Evolutionary conservation across 2,113 vertebrate species (phyloP).

Genomic region (Ceyx cyanopectus): DNA sequence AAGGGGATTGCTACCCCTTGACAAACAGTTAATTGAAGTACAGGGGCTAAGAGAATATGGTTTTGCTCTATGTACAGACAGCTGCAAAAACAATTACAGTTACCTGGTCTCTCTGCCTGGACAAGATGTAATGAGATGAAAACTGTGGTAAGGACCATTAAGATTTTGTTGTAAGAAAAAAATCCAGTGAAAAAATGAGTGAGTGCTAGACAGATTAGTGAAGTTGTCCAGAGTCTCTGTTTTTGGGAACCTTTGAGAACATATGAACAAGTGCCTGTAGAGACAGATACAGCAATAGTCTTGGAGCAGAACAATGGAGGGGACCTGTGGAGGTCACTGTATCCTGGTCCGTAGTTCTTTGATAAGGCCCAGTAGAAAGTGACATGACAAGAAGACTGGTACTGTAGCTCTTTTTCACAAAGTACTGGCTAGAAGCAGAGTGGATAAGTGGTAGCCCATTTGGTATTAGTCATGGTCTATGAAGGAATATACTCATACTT

Average conservation of each 20-base stretch:
- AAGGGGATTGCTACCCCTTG: too few species aligned
- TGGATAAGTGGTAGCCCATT: background rate
- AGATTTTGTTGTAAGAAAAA: background rate
- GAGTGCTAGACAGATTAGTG: background rate
- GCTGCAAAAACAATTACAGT: accelerated
- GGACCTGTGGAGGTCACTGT: background rate
- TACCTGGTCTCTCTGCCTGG: background rate
- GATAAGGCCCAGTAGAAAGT: background rate
- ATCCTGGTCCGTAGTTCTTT: accelerated
- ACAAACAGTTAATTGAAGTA: background rate
- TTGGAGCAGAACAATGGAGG: background rate
- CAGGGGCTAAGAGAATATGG: background rate
- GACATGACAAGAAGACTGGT: background rate
- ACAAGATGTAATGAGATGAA: background rate
- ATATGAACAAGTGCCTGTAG: background rate
- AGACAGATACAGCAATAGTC: background rate
- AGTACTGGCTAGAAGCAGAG: background rate
- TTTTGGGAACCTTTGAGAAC: background rate
- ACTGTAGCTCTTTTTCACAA: background rate
- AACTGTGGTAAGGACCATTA: background rate
- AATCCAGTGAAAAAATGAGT: background rate
- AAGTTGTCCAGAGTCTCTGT: background rate
- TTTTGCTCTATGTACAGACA: background rate
- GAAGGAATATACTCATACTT: background rate
- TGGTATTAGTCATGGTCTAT: background rate